These are phyloP conservation scores for Syndactyla subalaris DNA, from an alignment of 2,797 vertebrate species.

Conservation along the genomic window DNA sequence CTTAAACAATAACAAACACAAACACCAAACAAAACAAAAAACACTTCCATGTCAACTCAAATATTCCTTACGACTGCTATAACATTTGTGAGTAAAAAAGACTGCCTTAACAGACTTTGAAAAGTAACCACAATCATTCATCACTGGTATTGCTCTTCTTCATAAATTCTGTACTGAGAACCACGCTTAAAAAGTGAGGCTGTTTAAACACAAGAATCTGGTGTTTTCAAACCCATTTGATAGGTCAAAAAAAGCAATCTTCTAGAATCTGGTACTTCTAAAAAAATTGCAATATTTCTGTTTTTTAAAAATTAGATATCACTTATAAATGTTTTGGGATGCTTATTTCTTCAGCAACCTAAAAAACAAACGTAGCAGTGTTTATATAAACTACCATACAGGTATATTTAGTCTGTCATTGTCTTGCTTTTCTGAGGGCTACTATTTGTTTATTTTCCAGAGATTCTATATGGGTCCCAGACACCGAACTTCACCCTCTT, in stretches of 20 bases:
- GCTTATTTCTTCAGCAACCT: not conserved
- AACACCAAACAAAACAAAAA: not conserved
- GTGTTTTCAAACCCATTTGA: not conserved
- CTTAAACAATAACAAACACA: not conserved
- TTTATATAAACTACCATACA: not conserved
- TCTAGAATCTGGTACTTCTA: not conserved
- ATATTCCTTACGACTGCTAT: not conserved
- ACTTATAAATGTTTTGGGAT: rapidly evolving
- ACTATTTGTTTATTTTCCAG: not conserved
- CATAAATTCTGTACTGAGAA: not conserved
- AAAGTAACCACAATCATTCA: not conserved
- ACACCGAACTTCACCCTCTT: rapidly evolving
- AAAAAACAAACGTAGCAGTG: not conserved
- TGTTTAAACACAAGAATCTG: not conserved
- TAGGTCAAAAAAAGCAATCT: not conserved
- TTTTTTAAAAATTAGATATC: not conserved
- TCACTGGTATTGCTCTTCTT: not conserved
- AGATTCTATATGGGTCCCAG: rapidly evolving
- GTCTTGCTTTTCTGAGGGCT: not conserved
- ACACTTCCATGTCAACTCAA: rapidly evolving
- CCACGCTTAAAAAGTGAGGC: not conserved
- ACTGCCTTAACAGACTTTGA: rapidly evolving
- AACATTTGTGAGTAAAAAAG: not conserved
- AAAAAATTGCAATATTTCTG: not conserved
- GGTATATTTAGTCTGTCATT: not conserved